A percentile compares a stretch with the other conserved stretches of the same genome.
Conservation (phyloP, 2,888 invertebrate species). For the Lasioglossum villosulum region DNA sequence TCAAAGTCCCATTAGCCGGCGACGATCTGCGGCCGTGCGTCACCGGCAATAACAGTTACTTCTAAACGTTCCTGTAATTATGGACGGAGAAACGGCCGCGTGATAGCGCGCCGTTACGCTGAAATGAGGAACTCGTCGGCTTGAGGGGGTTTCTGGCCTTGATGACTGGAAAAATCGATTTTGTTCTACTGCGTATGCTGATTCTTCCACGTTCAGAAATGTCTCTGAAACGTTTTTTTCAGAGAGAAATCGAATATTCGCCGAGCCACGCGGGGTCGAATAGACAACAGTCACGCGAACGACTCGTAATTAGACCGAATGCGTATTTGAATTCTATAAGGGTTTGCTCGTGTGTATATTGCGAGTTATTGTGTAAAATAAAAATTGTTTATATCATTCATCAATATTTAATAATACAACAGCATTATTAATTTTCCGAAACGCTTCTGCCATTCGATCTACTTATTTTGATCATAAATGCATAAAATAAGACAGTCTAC, state of each 20-base stretch:
- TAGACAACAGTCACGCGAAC: background rate
- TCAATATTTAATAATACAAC: too few species aligned
- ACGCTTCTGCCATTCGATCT: too few species aligned
- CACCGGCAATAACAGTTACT: conserved; percentile 27
- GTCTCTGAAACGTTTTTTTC: background rate
- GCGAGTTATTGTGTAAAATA: background rate
- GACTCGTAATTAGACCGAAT: background rate
- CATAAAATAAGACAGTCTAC: too few species aligned
- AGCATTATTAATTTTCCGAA: too few species aligned
- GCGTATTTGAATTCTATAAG: background rate
- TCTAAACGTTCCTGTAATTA: conserved; percentile 42
- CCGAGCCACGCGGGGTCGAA: background rate
- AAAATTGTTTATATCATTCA: too few species aligned
- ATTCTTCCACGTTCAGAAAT: conserved; percentile 28
- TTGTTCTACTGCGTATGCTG: background rate
- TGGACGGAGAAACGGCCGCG: conserved; percentile 28
- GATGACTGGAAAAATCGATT: background rate
- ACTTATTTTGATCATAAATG: too few species aligned
- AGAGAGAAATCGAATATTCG: background rate
- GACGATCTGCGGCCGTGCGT: conserved; percentile 11
- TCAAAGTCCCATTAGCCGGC: conserved; percentile 26
- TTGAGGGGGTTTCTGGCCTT: background rate
- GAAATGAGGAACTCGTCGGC: background rate
- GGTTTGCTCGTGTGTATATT: background rate
- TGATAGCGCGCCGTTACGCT: conserved; percentile 30